A percentile compares a stretch with the other conserved stretches of the same genome.
Conservation (phyloP, 2,888 invertebrate genomes). For the Colostygia pectinataria region DNA sequence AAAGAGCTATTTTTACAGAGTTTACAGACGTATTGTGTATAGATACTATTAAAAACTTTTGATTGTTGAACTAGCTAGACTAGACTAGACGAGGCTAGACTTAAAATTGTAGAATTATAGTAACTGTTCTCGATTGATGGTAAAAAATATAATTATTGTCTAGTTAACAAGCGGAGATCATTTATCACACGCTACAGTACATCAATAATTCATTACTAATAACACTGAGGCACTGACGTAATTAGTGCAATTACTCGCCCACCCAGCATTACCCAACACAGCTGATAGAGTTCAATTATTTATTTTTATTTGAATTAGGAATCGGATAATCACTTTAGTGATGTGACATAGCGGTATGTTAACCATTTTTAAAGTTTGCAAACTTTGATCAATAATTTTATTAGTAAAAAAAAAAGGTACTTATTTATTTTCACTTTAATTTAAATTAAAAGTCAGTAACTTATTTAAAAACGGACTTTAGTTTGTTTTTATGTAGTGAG, state of each 20-base stretch:
- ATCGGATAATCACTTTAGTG: slow-evolving; percentile 31
- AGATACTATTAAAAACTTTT: too few relatives aligned
- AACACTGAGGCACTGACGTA: slow-evolving; percentile 73
- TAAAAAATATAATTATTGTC: slow-evolving; percentile 48
- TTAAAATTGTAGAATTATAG: slow-evolving; percentile 18
- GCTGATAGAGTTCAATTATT: slow-evolving; percentile 69
- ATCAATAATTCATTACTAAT: slow-evolving; percentile 79
- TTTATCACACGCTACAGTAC: slow-evolving; percentile 62
- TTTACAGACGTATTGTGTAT: too few relatives aligned
- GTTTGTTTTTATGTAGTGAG: too few relatives aligned
- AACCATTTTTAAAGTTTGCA: too few relatives aligned
- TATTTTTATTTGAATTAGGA: slow-evolving; percentile 63
- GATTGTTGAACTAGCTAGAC: slow-evolving; percentile 15
- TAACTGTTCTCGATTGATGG: slow-evolving; percentile 30
- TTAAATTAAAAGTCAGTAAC: too few relatives aligned
- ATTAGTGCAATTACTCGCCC: slow-evolving; percentile 79
- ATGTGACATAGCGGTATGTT: slow-evolving; percentile 8
- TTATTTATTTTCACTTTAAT: too few relatives aligned
- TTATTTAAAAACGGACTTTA: too few relatives aligned
- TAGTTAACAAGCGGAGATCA: slow-evolving; percentile 60
- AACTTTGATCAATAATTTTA: neutral
- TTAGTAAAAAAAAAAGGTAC: neutral
- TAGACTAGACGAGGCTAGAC: neutral
- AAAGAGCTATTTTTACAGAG: too few relatives aligned
- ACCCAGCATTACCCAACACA: slow-evolving; percentile 64